Percentiles rank a stretch among this genome's conserved stretches.
These are phyloP conservation scores for Choreutis nemorana DNA, from an alignment of 2,888 invertebrate genomes.

Conservation along the genomic window DNA sequence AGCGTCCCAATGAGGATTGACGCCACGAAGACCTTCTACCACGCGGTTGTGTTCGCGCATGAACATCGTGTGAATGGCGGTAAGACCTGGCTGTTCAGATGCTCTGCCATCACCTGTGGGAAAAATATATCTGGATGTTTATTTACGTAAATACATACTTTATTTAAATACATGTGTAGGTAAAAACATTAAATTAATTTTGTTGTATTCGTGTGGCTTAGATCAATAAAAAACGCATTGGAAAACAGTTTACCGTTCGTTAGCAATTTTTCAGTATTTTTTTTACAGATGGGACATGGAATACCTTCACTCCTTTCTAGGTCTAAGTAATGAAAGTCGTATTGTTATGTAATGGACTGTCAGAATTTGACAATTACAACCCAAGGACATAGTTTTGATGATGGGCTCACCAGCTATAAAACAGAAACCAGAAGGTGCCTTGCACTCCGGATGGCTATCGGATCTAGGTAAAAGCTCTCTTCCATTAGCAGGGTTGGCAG, in stretches of 20 bases:
- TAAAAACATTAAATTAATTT: not conserved
- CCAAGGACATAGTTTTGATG: no score
- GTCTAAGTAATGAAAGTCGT: no score
- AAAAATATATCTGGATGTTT: not conserved
- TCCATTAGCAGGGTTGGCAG: slow-evolving; percentile 74
- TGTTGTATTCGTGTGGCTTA: not conserved
- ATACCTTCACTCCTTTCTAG: no score
- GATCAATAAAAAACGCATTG: not conserved
- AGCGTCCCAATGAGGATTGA: slow-evolving; percentile 91
- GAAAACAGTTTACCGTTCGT: no score
- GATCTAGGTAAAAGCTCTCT: slow-evolving; percentile 84
- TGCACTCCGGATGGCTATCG: slow-evolving; percentile 85
- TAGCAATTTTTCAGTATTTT: no score
- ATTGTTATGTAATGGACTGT: no score
- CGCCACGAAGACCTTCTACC: slow-evolving; percentile 76
- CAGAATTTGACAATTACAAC: not conserved
- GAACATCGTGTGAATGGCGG: slow-evolving; percentile 88
- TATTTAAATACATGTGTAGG: not conserved
- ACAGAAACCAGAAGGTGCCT: slow-evolving; percentile 84
- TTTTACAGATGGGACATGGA: no score
- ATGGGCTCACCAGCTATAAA: slow-evolving; percentile 83
- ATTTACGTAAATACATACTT: no score
- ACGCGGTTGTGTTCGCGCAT: slow-evolving; percentile 90
- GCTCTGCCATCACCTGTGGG: slow-evolving; percentile 81
- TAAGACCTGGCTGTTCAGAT: slow-evolving; percentile 90